Evolutionary conservation across 2,797 vertebrate genomes (phyloP), one percentile per base, ranked within the genome.

Genomic region (Phylloscopus collybita): DNA sequence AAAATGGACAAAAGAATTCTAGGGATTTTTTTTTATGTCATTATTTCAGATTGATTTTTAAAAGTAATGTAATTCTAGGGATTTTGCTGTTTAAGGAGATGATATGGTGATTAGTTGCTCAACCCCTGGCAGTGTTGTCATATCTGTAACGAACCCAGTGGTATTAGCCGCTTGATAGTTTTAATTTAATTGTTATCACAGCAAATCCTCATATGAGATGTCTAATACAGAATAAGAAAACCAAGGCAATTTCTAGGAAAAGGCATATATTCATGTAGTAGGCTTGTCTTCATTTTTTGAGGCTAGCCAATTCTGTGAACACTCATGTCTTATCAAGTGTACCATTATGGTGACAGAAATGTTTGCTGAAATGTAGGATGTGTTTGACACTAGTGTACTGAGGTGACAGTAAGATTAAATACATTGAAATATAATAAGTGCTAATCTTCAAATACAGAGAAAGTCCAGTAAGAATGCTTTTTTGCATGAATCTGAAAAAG

Each of bases 361-460:
- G 25, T 91, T 95, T 97, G 49, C 93, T 90, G 67, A 94, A 86
- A 92, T 67, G 23, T 65, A 72, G 70, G 53, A 78, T 74, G 19
- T 65, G 15, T 97, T 96, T 94, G 70, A 94, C 73, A 65, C 42
- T 42, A 42, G 42, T 92, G 18, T 38, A 73, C 40, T 88, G 59
- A 82, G 71, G 21, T 92, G 80, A 90, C 61, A 95, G 86, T 90
- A 93, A 94, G 86, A 90, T 95, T 94, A 92, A 97, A 83, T 75
- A 61, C 8, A 62, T 74, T 78, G 92, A 79, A 82, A 78, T 85
- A 10, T 54, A 81, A 4, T 70, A 60, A 85, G 20, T 65, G 27
- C 14, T 88, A 73, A 64, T 91, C 69, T 90, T 93, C 40, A 94
- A 76, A 86, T 78, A n/a, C 6, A 44, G 65, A 47, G 90, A 67